phyloP scores from a whole-genome alignment of 2,797 vertebrate genomes.

The Lates japonicus region DNA sequence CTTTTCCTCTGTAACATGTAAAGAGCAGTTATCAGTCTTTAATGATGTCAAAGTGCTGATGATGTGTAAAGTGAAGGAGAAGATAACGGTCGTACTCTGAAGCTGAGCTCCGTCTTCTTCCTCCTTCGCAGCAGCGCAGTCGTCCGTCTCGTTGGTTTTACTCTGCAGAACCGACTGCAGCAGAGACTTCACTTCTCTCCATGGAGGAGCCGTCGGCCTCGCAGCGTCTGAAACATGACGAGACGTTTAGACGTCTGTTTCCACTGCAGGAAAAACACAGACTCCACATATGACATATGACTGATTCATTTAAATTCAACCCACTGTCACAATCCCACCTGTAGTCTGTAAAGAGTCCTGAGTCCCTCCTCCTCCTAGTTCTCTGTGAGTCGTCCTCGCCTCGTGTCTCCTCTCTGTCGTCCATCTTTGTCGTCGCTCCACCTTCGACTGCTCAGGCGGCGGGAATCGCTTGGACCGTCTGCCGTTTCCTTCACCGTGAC shows the following conservation, averaged over 20 bases:
- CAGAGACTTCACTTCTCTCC: slow-evolving; percentile 69
- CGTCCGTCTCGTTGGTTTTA: slow-evolving; percentile 84
- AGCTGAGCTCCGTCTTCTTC: slow-evolving; percentile 90
- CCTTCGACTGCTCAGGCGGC: neutral
- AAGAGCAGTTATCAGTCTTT: too few relatives aligned
- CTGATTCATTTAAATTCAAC: too few relatives aligned
- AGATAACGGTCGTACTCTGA: slow-evolving; percentile 80
- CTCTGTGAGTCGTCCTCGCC: too few relatives aligned
- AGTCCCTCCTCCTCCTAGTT: neutral
- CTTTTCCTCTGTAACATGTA: too few relatives aligned
- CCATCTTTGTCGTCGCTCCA: fast-evolving
- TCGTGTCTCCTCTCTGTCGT: neutral
- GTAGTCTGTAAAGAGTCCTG: too few relatives aligned
- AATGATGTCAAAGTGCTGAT: too few relatives aligned
- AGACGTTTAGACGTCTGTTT: too few relatives aligned
- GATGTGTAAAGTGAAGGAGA: neutral
- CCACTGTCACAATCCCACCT: too few relatives aligned
- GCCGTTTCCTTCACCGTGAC: neutral
- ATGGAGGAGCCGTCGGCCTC: neutral
- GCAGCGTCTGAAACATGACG: too few relatives aligned
- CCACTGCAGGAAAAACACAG: too few relatives aligned
- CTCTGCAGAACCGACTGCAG: slow-evolving; percentile 78
- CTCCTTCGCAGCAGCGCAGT: slow-evolving; percentile 83
- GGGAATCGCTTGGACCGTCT: fast-evolving
- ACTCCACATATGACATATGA: too few relatives aligned